These are phyloP conservation scores for Fratercula arctica DNA, from an alignment of 2,797 vertebrate species.

Conservation along the genomic window DNA sequence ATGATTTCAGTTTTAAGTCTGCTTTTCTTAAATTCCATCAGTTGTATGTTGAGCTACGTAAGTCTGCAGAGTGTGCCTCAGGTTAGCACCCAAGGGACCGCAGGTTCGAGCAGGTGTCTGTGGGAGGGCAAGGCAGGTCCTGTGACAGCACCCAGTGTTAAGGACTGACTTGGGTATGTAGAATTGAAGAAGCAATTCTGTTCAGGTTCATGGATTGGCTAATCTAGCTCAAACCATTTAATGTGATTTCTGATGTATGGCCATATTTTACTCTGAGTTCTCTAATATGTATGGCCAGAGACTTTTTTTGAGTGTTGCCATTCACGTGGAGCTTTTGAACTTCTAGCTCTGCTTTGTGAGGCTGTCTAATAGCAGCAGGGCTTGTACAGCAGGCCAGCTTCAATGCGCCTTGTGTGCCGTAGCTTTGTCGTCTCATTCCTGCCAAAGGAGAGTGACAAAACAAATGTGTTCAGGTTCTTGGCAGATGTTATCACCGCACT, in stretches of 20 bases:
- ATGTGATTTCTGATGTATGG: background rate
- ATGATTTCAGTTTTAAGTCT: background rate
- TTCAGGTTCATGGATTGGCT: background rate
- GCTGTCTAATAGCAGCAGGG: background rate
- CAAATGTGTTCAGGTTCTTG: slow-evolving; percentile 31
- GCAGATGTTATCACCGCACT: slow-evolving; percentile 45
- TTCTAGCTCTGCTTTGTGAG: background rate
- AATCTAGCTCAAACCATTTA: background rate
- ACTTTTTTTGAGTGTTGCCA: background rate
- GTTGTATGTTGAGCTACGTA: background rate
- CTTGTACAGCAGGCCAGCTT: background rate
- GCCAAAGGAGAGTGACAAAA: slow-evolving; percentile 21
- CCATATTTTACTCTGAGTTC: background rate
- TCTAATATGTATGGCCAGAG: background rate
- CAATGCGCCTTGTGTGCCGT: fast-evolving
- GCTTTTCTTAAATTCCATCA: background rate
- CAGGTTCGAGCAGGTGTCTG: background rate
- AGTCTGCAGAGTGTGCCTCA: background rate
- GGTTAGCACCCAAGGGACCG: background rate
- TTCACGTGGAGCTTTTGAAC: background rate
- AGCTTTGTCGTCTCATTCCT: background rate
- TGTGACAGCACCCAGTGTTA: fast-evolving
- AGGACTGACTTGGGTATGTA: background rate
- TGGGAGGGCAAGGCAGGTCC: background rate
- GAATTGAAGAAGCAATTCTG: background rate